A percentile compares a stretch with the other conserved stretches of the same genome.
These are phyloP conservation scores for Tamandua tetradactyla DNA, from an alignment of 2,797 vertebrate species.

Conservation along the genomic window DNA sequence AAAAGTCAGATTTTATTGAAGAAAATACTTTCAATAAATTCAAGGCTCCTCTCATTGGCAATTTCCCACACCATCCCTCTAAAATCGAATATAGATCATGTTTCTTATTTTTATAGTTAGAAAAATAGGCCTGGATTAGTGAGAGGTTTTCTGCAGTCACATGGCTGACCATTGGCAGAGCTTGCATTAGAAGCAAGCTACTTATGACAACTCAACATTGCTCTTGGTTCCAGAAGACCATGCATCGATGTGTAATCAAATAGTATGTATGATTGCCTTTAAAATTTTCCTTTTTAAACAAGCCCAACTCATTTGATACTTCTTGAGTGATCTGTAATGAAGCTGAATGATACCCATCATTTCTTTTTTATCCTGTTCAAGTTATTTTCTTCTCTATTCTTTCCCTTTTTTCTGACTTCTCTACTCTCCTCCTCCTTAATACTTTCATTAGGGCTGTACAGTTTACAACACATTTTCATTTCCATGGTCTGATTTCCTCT, in stretches of 20 bases:
- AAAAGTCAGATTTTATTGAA: slow-evolving; percentile 7
- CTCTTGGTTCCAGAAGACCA: neutral
- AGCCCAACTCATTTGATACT: neutral
- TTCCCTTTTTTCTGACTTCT: neutral
- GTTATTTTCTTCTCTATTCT: neutral
- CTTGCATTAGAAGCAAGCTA: neutral
- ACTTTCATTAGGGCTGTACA: neutral
- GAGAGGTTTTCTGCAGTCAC: neutral
- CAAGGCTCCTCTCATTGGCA: neutral
- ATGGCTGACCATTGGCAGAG: neutral
- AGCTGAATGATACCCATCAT: neutral
- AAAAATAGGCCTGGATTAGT: neutral
- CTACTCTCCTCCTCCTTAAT: neutral
- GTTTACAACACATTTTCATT: neutral
- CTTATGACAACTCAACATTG: neutral
- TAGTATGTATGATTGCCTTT: neutral
- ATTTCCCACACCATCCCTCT: neutral
- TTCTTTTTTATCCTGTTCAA: neutral
- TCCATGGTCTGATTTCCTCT: neutral
- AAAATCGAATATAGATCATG: neutral
- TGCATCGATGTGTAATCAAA: neutral
- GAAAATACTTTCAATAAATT: slow-evolving; percentile 45
- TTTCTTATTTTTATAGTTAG: neutral
- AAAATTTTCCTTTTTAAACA: neutral
- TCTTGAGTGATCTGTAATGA: neutral